phyloP scores from a whole-genome alignment of 2,113 vertebrate genomes.

The Sisor rabdophorus region DNA sequence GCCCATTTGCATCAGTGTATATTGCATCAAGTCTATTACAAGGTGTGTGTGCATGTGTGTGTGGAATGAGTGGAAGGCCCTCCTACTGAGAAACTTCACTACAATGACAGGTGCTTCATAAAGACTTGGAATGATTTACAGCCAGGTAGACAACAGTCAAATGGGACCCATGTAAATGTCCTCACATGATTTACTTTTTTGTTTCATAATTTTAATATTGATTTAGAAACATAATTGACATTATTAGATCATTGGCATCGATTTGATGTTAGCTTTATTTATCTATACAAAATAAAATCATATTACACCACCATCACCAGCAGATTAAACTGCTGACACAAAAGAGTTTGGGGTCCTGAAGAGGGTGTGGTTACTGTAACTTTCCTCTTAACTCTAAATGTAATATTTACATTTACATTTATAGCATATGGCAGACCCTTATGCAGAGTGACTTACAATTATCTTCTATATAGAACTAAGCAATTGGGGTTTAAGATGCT shows the following conservation, averaged over 20 bases:
- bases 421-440: too few relatives aligned
- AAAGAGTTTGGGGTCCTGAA: background rate
- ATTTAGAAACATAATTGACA: background rate
- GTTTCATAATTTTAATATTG: background rate
- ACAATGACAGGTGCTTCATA: slow-evolving; percentile 45
- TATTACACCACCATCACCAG: background rate
- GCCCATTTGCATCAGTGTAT: slow-evolving; percentile 30
- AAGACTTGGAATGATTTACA: slow-evolving; percentile 48
- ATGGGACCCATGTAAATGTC: slow-evolving; percentile 8
- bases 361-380: background rate
- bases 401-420: too few relatives aligned
- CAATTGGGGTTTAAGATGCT: too few relatives aligned
- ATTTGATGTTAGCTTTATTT: background rate
- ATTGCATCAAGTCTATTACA: slow-evolving; percentile 21
- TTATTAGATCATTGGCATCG: background rate
- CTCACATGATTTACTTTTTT: background rate
- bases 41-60: slow-evolving; percentile 32
- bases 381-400: background rate
- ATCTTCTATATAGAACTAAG: too few relatives aligned
- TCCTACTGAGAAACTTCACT: slow-evolving; percentile 42
- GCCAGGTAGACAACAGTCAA: slow-evolving; percentile 30
- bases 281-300: background rate
- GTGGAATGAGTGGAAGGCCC: slow-evolving; percentile 37
- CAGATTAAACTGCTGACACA: background rate
- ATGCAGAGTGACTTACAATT: too few relatives aligned